phyloP scores from a whole-genome alignment of 2,113 vertebrate genomes.

The Anser cygnoides region DNA sequence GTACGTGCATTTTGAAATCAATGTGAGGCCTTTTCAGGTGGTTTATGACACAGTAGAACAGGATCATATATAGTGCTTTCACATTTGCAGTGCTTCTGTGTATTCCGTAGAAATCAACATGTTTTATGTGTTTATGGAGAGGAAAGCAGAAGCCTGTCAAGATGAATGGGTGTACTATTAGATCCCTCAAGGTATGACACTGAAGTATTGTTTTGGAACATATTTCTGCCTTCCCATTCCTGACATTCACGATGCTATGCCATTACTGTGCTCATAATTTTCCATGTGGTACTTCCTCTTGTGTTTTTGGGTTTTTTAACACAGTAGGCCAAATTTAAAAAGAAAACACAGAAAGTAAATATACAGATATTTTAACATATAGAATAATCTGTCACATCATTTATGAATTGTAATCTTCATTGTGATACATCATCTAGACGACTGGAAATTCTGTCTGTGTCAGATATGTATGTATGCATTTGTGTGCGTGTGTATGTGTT shows the following conservation, averaged over 20 bases:
- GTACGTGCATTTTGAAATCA: background rate
- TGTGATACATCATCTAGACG: background rate
- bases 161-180: background rate
- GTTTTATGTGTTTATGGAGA: background rate
- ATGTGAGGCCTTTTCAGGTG: background rate
- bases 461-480: background rate
- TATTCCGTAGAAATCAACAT: background rate
- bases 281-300: background rate
- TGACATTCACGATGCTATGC: background rate
- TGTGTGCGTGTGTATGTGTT: background rate
- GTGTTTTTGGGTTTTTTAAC: conserved; percentile 58
- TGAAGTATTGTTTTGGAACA: background rate
- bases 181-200: background rate
- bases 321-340: background rate
- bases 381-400: background rate
- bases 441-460: background rate
- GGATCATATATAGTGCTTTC: background rate
- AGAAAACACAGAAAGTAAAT: background rate
- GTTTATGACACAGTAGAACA: background rate
- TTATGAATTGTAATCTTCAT: background rate
- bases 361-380: background rate
- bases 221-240: conserved; percentile 30
- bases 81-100: background rate
- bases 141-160: background rate
- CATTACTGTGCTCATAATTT: conserved; percentile 6